Percentiles rank a stretch among this genome's conserved stretches.
Conservation (phyloP, 2,888 invertebrate genomes). For the Scaptomyza flava region DNA sequence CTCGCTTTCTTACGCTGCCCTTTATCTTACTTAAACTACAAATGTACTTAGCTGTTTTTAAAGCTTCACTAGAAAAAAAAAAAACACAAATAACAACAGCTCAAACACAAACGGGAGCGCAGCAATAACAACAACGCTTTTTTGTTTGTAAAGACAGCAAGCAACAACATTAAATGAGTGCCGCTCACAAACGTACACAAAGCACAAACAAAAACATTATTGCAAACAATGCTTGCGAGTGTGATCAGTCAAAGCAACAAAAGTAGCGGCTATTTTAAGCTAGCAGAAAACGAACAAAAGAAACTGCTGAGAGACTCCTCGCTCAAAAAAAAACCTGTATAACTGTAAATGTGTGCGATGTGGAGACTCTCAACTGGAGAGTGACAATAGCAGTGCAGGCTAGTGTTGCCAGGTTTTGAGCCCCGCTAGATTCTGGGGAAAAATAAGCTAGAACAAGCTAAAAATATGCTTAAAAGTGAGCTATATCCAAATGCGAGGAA, state of each 20-base stretch:
- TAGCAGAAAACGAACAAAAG: background rate
- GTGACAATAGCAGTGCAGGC: background rate
- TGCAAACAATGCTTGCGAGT: background rate
- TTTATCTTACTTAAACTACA: background rate
- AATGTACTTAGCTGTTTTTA: background rate
- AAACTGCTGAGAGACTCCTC: background rate
- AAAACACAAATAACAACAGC: background rate
- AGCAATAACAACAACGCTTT: background rate
- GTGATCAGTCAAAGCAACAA: slow-evolving; percentile 2
- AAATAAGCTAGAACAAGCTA: too few species aligned
- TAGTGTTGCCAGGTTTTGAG: too few species aligned
- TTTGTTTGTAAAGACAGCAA: background rate
- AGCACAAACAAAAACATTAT: background rate
- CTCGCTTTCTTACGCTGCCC: background rate
- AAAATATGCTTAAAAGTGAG: too few species aligned
- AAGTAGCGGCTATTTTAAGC: background rate
- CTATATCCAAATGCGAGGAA: too few species aligned
- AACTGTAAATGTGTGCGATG: background rate
- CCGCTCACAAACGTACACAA: background rate
- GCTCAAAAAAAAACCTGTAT: background rate
- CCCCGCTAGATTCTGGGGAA: too few species aligned
- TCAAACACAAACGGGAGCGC: background rate
- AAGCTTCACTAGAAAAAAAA: background rate
- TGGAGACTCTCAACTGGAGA: background rate
- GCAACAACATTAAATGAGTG: background rate